Evolutionary conservation across 2,888 invertebrate genomes (phyloP), one percentile per base, ranked within the genome.

Genomic region (Teleiodes luculella): DNA sequence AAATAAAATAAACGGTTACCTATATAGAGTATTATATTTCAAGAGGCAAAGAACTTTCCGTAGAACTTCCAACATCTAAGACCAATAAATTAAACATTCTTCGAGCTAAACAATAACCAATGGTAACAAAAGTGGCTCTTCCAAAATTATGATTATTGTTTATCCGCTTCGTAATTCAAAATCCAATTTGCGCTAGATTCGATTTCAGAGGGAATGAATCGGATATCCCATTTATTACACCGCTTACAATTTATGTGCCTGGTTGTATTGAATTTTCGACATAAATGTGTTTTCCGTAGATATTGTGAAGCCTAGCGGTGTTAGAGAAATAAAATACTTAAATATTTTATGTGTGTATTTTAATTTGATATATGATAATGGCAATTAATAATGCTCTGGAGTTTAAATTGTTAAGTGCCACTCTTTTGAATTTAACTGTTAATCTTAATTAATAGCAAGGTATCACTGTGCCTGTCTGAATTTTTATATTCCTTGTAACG

Each of bases 121-220:
- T 47, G 16, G 33, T 33, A 47, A 33, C 14, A 18, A 11, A 20
- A 43, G 43, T 4, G 7, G 36, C 51, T 20, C 47, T 28, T 48
- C 43, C 48, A 62, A 65, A 68, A 73, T 71, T 72, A 71, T 71
- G 66, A 68, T 72, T 61, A 61, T 51, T 63, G 70, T 74, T 74
- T 78, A 76, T 69, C 67, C 74, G 67, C 58, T 65, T 59, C 72
- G 75, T 82, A 79, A 82, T 81, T 83, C 82, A 81, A 83, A 85
- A 80, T 82, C 80, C 83, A 86, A 86, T 87, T 84, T 80, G 75
- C 72, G 72, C 76, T 78, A 75, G 77, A 81, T 78, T 76, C 76
- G 73, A 77, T 82, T 84, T 78, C 76, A 70, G 74, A 74, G 68
- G 66, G 69, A 78, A 78, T 80, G 78, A 78, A 81, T 80, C 76